Evolutionary conservation across 2,113 vertebrate genomes (phyloP).

Genomic region (Sisor rabdophorus): DNA sequence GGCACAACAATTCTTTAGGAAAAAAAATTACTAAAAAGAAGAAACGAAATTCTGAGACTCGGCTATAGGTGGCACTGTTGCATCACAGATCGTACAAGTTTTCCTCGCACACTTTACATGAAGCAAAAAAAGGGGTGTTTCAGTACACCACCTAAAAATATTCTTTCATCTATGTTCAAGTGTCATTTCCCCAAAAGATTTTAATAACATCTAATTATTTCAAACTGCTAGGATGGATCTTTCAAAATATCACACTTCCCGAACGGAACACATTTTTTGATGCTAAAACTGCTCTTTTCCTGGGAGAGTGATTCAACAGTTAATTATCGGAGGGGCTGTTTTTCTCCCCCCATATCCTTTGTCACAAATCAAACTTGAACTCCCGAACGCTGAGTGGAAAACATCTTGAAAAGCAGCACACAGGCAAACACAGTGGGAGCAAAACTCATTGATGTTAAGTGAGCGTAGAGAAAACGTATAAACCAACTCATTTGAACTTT

Average conservation of each 20-base stretch:
- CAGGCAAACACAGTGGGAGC: slow-evolving; percentile 17
- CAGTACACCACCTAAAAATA: slow-evolving; percentile 56
- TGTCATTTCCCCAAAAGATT: slow-evolving; percentile 74
- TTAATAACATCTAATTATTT: slow-evolving; percentile 75
- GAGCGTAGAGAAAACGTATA: slow-evolving; percentile 13
- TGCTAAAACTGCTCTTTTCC: slow-evolving; percentile 62
- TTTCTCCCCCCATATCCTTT: slow-evolving; percentile 15
- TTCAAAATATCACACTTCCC: slow-evolving; percentile 69
- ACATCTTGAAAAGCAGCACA: slow-evolving; percentile 29
- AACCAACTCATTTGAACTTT: slow-evolving; percentile 1
- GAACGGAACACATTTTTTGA: slow-evolving; percentile 59
- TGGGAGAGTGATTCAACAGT: slow-evolving; percentile 62
- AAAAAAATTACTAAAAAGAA: not conserved
- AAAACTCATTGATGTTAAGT: slow-evolving; percentile 22
- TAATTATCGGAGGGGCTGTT: slow-evolving; percentile 60
- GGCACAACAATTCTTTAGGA: no score
- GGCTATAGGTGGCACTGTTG: slow-evolving; percentile 78
- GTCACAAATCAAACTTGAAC: slow-evolving; percentile 47
- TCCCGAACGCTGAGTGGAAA: slow-evolving; percentile 35
- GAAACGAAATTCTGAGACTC: slow-evolving; percentile 25
- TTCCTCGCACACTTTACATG: slow-evolving; percentile 20
- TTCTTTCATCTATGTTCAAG: slow-evolving; percentile 67
- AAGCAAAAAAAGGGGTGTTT: slow-evolving; percentile 54
- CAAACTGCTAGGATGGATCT: slow-evolving; percentile 67
- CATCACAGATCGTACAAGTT: slow-evolving; percentile 56